These are phyloP conservation scores for Penaeus japonicus DNA, from an alignment of 1,140 invertebrate species.

Conservation along the genomic window DNA sequence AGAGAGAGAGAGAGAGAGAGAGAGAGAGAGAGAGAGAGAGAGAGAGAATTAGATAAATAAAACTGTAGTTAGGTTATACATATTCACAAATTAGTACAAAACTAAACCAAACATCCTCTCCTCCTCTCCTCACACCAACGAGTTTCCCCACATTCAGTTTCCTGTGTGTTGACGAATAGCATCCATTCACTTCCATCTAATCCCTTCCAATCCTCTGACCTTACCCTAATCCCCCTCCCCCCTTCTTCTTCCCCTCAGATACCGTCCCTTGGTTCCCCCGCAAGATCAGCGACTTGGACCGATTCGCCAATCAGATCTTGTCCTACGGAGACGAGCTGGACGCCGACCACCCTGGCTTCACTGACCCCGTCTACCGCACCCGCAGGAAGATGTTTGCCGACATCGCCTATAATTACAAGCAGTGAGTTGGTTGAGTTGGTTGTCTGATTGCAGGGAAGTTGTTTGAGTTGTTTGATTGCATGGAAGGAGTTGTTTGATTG, in stretches of 20 bases:
- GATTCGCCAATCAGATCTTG: slow-evolving; percentile 96
- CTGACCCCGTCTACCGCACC: slow-evolving; percentile 86
- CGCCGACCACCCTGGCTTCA: slow-evolving; percentile 97
- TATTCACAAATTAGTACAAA: slow-evolving; percentile 2
- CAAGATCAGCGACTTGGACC: slow-evolving; percentile 91
- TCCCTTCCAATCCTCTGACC: background rate
- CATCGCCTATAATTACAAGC: slow-evolving; percentile 95
- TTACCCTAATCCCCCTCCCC: too few relatives aligned
- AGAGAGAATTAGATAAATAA: too few relatives aligned
- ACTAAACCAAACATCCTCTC: background rate
- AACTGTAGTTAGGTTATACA: too few relatives aligned
- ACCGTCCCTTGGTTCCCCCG: slow-evolving; percentile 97
- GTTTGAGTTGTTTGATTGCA: too few relatives aligned
- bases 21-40: too few relatives aligned
- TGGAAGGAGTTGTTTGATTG: too few relatives aligned
- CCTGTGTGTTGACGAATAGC: background rate
- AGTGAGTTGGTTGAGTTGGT: slow-evolving; percentile 76
- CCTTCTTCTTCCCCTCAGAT: too few relatives aligned
- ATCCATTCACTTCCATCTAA: background rate
- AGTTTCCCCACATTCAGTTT: too few relatives aligned
- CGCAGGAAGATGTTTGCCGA: slow-evolving; percentile 97
- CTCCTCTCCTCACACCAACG: too few relatives aligned
- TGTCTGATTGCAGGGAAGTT: too few relatives aligned
- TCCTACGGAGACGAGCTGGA: slow-evolving; percentile 96
- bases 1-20: too few relatives aligned